A percentile compares a stretch with the other conserved stretches of the same genome.
Conservation (phyloP, 2,888 invertebrate species). For the Dione juno region DNA sequence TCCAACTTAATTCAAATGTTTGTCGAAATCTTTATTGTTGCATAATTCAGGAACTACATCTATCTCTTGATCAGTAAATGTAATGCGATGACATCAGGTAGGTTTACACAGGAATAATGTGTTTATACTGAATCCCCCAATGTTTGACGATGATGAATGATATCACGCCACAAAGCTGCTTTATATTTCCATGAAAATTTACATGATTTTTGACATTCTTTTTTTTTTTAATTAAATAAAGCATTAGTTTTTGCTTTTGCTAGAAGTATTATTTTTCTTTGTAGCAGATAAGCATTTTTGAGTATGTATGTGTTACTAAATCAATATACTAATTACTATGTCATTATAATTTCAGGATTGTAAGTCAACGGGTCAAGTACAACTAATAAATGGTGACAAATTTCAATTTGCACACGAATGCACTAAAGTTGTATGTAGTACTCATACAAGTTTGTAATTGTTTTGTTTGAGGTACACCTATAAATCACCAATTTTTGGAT, state of each 20-base stretch:
- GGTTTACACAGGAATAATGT: slow-evolving; percentile 12
- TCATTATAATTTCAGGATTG: no score
- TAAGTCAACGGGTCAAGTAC: no score
- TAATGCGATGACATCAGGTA: slow-evolving; percentile 22
- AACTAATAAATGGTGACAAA: no score
- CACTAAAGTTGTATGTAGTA: no score
- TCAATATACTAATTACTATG: no score
- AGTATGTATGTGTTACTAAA: no score
- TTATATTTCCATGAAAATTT: slow-evolving; percentile 20
- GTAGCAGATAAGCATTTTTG: no score
- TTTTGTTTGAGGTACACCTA: no score
- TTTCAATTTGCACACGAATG: no score
- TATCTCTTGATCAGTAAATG: slow-evolving; percentile 22
- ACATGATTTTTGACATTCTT: slow-evolving; percentile 9
- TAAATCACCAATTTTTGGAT: no score
- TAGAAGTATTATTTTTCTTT: not conserved
- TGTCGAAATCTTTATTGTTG: not conserved
- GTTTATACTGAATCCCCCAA: slow-evolving; percentile 22
- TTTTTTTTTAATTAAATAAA: slow-evolving; percentile 12
- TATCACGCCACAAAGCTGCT: slow-evolving; percentile 23
- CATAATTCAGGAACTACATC: not conserved
- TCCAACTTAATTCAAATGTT: not conserved
- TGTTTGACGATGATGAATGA: slow-evolving; percentile 34
- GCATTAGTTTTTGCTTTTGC: not conserved
- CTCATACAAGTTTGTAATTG: no score